Base-by-base conservation (phyloP, 2,888 invertebrate species). In the Psylliodes chrysocephalus region DNA sequence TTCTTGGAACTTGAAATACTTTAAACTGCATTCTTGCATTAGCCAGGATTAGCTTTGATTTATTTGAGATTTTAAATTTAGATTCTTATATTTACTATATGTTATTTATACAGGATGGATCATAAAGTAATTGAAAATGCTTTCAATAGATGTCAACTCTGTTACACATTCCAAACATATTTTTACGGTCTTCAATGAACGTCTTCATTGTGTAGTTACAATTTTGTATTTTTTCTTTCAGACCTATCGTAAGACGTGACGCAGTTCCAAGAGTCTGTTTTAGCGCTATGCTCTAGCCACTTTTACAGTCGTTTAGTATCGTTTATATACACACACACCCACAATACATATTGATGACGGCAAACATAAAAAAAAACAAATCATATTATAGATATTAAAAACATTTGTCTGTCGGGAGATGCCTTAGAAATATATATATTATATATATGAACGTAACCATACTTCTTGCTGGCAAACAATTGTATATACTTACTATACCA, bases 191-290 rank as follows among this genome's bases (percentile, higher is more conserved):
- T n/a, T 25, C 25, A 25, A 25, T 25, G 7, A 25, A 25, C n/a
- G 25, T 25, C 4, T 5, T 25, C 4, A 25, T 25, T 25, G 25
- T 25, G 25, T 10, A 2, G 33, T 33, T 33, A 8, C n/a, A 22
- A 22, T 4, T 2, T 22, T 4, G 22, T 4, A 22, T 12, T 35
- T n/a, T 35, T 52, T 59, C n/a, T 81, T 80, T 46, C 77, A 82
- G 81, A 82, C 80, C 78, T 82, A 78, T 82, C 81, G 71, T 82
- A 82, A 81, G 75, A 72, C 68, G 69, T 64, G 68, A 68, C 65
- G 63, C 70, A 66, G 67, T 55, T 61, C 55, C 40, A 69, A n/a
- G 66, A 67, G 70, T 64, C 71, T 69, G 71, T 28, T 52, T 63
- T 67, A 70, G 62, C 66, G 65, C 69, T 70, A 70, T 70, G 68